Conservation (phyloP, 1,140 invertebrate genomes). For the Tetramorium parvispinum region DNA sequence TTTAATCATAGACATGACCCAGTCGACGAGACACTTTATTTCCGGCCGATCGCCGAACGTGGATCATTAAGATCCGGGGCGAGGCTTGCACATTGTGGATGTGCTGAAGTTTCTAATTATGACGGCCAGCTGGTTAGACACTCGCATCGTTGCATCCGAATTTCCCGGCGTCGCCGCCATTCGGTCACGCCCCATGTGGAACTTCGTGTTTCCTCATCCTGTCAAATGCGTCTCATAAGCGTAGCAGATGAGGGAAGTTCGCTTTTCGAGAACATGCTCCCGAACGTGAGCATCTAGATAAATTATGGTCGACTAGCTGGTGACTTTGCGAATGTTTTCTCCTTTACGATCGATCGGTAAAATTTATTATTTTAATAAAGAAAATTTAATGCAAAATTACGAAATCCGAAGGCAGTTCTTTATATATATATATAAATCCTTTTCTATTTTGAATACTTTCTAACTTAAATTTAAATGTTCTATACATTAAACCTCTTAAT, state of each 20-base stretch:
- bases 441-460: not conserved
- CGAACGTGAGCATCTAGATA: conserved; percentile 28
- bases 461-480: not conserved
- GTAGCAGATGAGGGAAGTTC: conserved; percentile 43
- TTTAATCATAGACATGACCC: conserved; percentile 59
- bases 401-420: not conserved
- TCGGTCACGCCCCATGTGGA: conserved; percentile 58
- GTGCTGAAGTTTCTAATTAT: conserved; percentile 57
- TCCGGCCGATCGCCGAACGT: conserved; percentile 53
- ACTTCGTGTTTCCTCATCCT: conserved; percentile 55
- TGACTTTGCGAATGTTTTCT: conserved; percentile 12
- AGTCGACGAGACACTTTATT: conserved; percentile 58
- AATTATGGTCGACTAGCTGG: conserved; percentile 25
- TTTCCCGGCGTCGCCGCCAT: conserved; percentile 34
- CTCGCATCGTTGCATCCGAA: conserved; percentile 49
- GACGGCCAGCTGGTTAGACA: conserved; percentile 55
- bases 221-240: conserved; percentile 55
- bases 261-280: conserved; percentile 44
- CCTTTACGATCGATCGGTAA: not conserved
- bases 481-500: not conserved
- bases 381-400: conserved; percentile 6
- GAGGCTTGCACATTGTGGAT: conserved; percentile 47
- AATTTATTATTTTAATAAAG: conserved; percentile 25
- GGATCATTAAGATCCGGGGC: conserved; percentile 50
- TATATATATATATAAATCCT: not conserved